Evolutionary conservation across 2,797 vertebrate genomes (phyloP).

Genomic region (Ataeniobius toweri): DNA sequence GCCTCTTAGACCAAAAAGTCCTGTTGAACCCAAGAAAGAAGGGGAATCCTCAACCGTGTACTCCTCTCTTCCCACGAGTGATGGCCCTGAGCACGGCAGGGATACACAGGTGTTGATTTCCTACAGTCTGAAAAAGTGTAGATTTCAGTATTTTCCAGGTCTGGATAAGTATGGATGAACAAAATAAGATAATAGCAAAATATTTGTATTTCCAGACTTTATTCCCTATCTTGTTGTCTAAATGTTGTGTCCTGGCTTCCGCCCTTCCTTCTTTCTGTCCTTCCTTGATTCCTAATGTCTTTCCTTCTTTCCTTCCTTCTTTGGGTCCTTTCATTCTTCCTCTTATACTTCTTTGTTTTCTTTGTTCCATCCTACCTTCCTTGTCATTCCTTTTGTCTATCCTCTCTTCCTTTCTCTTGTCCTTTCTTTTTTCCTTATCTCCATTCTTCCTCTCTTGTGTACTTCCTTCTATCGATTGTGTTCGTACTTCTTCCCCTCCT

Average conservation of each 20-base stretch:
- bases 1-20: conserved; percentile 94
- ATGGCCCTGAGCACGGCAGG: conserved; percentile 86
- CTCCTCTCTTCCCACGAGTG: conserved; percentile 94
- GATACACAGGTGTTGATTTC: conserved; percentile 83
- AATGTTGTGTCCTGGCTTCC: background rate
- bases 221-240: background rate
- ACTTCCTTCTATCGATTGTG: background rate
- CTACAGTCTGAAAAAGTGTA: background rate
- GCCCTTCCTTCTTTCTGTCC: background rate
- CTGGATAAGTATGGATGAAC: background rate
- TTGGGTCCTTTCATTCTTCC: too few species aligned
- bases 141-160: background rate
- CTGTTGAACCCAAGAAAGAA: conserved; percentile 92
- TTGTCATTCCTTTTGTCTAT: background rate
- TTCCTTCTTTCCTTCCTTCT: too few species aligned
- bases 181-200: background rate
- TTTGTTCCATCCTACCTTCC: background rate
- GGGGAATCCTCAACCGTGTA: conserved; percentile 88
- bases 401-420: background rate
- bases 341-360: too few species aligned
- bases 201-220: background rate
- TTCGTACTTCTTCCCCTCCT: too few species aligned
- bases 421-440: too few species aligned
- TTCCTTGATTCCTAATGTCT: too few species aligned
- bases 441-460: background rate